phyloP scores from a whole-genome alignment of 2,113 vertebrate species.

The Oreochromis niloticus region DNA sequence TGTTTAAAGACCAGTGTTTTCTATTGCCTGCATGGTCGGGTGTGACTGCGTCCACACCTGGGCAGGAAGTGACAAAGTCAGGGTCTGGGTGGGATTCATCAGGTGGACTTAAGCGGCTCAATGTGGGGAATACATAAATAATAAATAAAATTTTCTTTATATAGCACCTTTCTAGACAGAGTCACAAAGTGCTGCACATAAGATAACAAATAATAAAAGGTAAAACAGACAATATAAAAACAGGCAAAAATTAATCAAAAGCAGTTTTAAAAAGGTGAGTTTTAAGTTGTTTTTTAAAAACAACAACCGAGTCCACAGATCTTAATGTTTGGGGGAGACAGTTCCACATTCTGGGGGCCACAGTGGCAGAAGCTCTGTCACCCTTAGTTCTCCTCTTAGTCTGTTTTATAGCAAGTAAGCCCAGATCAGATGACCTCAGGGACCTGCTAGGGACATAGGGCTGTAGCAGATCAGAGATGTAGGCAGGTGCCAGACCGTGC shows the following conservation, averaged over 20 bases:
- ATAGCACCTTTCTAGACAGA: not conserved
- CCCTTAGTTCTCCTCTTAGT: not conserved
- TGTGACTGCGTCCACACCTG: no score
- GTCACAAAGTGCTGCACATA: not conserved
- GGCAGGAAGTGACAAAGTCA: no score
- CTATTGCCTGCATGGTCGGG: no score
- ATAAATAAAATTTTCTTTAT: not conserved
- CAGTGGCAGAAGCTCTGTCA: not conserved
- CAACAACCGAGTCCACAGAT: not conserved
- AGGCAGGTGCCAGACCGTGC: not conserved
- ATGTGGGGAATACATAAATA: not conserved
- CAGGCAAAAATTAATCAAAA: not conserved
- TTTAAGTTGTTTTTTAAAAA: not conserved
- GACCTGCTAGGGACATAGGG: not conserved
- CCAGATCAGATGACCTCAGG: not conserved
- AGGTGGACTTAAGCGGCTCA: no score
- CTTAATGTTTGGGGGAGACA: not conserved
- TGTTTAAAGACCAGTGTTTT: no score
- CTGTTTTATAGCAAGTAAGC: not conserved
- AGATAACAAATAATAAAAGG: not conserved
- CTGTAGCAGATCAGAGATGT: not conserved
- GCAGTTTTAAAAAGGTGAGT: not conserved
- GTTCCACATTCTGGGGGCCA: not conserved
- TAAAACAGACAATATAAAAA: not conserved
- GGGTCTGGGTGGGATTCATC: no score